phyloP scores from a whole-genome alignment of 1,140 invertebrate species.

The Drosophila kikkawai region DNA sequence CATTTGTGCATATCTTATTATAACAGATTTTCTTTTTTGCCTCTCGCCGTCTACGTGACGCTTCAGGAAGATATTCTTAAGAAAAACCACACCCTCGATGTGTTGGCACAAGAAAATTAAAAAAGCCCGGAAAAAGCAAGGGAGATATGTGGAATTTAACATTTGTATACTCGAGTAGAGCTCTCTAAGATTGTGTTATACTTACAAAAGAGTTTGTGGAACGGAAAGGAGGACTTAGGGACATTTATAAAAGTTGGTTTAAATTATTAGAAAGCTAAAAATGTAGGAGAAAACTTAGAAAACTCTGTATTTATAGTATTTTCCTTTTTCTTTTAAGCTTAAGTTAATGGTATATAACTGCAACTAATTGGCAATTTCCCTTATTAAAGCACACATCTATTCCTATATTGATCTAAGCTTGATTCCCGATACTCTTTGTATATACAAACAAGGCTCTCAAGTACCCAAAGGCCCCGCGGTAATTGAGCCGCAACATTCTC shows the following conservation, averaged over 20 bases:
- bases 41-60: slow-evolving; percentile 68
- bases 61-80: slow-evolving; percentile 35
- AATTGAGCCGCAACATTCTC: slow-evolving; percentile 67
- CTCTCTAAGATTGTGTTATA: background rate
- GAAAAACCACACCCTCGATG: slow-evolving; percentile 39
- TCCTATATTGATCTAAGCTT: slow-evolving; percentile 5
- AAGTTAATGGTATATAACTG: too few relatives aligned
- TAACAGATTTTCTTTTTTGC: slow-evolving; percentile 65
- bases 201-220: background rate
- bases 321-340: background rate
- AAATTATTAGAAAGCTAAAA: background rate
- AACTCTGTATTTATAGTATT: too few relatives aligned
- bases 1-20: slow-evolving; percentile 79
- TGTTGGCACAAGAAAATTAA: slow-evolving; percentile 20
- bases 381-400: background rate
- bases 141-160: slow-evolving; percentile 13
- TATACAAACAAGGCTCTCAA: slow-evolving; percentile 17
- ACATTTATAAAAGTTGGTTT: background rate
- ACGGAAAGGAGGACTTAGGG: background rate
- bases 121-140: slow-evolving; percentile 1
- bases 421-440: background rate
- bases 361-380: background rate
- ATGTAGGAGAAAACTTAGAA: background rate
- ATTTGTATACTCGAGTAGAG: background rate
- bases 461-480: slow-evolving; percentile 53